Evolutionary conservation across 2,888 invertebrate species (phyloP), one percentile per base, ranked within the genome.

Genomic region (Eilema caniola): DNA sequence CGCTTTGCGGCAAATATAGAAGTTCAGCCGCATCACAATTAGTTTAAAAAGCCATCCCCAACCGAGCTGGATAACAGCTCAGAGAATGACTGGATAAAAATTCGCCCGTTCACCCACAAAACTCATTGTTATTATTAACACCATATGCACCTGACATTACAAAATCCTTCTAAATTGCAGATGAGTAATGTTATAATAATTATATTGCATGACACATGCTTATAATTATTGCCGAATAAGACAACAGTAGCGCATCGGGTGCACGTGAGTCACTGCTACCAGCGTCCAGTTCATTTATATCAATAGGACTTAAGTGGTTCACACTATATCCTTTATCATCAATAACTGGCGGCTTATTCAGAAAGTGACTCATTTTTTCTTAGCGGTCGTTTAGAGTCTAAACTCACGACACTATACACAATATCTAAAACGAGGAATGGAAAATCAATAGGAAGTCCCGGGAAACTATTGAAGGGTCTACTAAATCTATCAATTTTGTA

Each of bases 261-360:
- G 61, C 68, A 62, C 37, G 37, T 78, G 82, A 81, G 41, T 77
- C 82, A 81, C 66, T 11, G 24, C 10, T 28, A 59, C 71, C 70
- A 65, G 71, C 76, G 70, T 7, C 78, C 75, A 81, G 67, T 72
- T 70, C 70, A 77, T 77, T 79, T 70, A 75, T 75, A 77, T 72
- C 71, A 73, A 78, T 73, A 69, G 65, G 69, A 67, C 71, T 71
- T 73, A 73, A 76, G 71, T 76, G 70, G 70, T 63, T 47, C 28
- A 31, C 56, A 64, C 33, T 33, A 28, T 64, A 28, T 33, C 67
- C 60, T 65, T 71, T 60, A 66, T 66, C 66, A 37, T 57, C 62
- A 57, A 67, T 67, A 71, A 64, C 23, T 63, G 24, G 53, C 33
- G 24, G 53, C 33, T 71, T 67, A 63, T 59, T 33, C 25, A 64